A percentile compares a stretch with the other conserved stretches of the same genome.
Conservation (phyloP, 2,888 invertebrate species). For the Neoitamus cyanurus region DNA sequence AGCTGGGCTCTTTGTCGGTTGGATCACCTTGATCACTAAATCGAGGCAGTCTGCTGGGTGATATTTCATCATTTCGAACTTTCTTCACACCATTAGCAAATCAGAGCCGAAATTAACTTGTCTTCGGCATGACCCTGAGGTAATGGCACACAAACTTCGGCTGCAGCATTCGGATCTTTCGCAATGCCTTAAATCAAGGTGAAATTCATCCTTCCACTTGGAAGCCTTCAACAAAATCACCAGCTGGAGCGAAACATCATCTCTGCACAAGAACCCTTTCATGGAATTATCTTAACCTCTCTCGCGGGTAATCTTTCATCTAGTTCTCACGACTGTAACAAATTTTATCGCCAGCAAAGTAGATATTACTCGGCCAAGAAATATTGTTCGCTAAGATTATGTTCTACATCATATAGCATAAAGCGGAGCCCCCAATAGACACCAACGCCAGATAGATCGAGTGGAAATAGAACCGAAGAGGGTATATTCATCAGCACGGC, state of each 20-base stretch:
- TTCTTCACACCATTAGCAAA: slow-evolving; percentile 39
- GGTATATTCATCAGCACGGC: slow-evolving; percentile 23
- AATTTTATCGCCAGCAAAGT: slow-evolving; percentile 52
- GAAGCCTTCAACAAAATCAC: slow-evolving; percentile 13
- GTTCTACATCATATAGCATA: slow-evolving; percentile 51
- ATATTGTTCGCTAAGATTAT: slow-evolving; percentile 51
- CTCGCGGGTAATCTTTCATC: slow-evolving; percentile 51
- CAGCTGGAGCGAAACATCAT: slow-evolving; percentile 45
- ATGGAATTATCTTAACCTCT: slow-evolving; percentile 48
- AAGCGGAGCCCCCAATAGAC: slow-evolving; percentile 36
- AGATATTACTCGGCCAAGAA: slow-evolving; percentile 52
- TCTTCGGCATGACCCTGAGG: slow-evolving; percentile 32
- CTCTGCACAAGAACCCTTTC: slow-evolving; percentile 51
- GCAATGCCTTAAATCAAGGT: slow-evolving; percentile 36
- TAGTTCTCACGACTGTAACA: slow-evolving; percentile 53
- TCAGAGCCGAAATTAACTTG: slow-evolving; percentile 33
- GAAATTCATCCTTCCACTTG: slow-evolving; percentile 24
- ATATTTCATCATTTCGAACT: slow-evolving; percentile 8
- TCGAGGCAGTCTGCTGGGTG: not conserved
- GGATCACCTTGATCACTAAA: not conserved
- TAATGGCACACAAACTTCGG: slow-evolving; percentile 26
- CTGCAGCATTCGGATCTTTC: slow-evolving; percentile 22
- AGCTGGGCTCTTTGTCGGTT: not conserved
- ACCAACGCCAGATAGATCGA: not conserved
- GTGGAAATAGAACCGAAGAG: slow-evolving; percentile 29